These are phyloP conservation scores for Strix uralensis DNA, from an alignment of 2,113 vertebrate genomes.

Conservation along the genomic window DNA sequence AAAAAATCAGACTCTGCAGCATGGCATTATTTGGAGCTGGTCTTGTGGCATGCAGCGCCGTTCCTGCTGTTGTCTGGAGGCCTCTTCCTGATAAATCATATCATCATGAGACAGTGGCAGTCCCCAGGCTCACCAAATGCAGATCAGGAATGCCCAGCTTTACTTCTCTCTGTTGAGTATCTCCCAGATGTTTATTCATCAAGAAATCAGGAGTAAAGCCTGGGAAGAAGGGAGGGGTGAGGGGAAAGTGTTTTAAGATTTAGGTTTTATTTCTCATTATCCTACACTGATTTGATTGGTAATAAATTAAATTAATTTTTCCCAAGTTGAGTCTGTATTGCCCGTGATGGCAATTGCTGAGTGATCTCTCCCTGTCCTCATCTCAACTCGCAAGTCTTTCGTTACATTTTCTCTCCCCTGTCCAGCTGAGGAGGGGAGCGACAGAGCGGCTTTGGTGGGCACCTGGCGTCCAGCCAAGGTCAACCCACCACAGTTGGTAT, in stretches of 20 bases:
- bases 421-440: no score
- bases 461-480: background rate
- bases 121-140: background rate
- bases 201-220: background rate
- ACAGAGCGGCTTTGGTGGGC: background rate
- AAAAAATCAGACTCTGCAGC: background rate
- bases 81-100: background rate
- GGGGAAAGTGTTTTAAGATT: background rate
- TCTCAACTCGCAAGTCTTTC: no score
- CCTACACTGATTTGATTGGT: background rate
- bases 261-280: background rate
- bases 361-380: no score
- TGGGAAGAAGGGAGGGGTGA: background rate
- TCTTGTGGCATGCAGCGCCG: rapidly evolving
- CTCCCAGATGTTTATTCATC: background rate
- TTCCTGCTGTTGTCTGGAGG: background rate
- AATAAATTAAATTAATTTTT: background rate
- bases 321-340: no score
- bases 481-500: background rate
- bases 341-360: no score
- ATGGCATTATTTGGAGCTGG: background rate
- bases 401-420: no score
- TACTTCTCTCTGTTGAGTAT: background rate
- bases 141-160: background rate
- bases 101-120: background rate